Evolutionary conservation across 2,888 invertebrate species (phyloP).

Genomic region (Allophyes oxyacanthae): DNA sequence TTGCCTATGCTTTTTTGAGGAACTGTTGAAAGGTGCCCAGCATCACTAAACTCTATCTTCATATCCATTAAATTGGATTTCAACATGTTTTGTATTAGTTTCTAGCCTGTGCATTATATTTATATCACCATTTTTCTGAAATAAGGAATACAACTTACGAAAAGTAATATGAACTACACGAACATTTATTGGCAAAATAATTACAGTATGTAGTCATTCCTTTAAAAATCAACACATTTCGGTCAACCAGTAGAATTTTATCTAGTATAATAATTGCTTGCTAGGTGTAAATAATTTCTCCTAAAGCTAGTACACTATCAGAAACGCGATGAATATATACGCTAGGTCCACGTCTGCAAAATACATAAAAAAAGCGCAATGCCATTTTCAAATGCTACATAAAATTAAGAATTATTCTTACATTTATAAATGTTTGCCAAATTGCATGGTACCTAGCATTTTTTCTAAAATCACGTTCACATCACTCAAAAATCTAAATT

Average conservation of each 20-base stretch:
- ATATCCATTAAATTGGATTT: constrained; percentile 52
- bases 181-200: too few relatives aligned
- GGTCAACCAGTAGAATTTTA: too few relatives aligned
- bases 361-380: constrained; percentile 32
- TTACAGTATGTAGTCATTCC: too few relatives aligned
- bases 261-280: too few relatives aligned
- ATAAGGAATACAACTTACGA: background rate
- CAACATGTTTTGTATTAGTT: constrained; percentile 37
- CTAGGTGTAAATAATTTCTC: too few relatives aligned
- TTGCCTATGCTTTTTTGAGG: constrained; percentile 45
- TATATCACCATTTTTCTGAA: constrained; percentile 35
- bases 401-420: constrained; percentile 31
- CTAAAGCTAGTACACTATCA: too few relatives aligned
- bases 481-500: constrained; percentile 11
- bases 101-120: constrained; percentile 24
- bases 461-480: constrained; percentile 16
- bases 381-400: constrained; percentile 43
- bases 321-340: background rate
- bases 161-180: background rate
- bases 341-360: constrained; percentile 59
- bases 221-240: too few relatives aligned
- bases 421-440: constrained; percentile 30
- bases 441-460: constrained; percentile 11
- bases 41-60: constrained; percentile 56
- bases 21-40: constrained; percentile 26